Evolutionary conservation across 2,888 invertebrate genomes (phyloP).

Genomic region (Drosophila nr. medialis): DNA sequence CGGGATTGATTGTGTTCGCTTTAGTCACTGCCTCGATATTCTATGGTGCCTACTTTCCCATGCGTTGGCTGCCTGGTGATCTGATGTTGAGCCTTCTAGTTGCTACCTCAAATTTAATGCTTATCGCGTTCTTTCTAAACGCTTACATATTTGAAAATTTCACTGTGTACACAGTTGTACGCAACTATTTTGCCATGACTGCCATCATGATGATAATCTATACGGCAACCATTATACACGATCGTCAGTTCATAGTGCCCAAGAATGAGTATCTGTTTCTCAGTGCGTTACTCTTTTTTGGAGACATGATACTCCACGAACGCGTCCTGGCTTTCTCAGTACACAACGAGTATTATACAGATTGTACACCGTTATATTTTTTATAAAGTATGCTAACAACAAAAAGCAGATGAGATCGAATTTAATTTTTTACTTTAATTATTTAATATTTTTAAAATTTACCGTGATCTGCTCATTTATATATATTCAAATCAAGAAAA

Average conservation of each 20-base stretch:
- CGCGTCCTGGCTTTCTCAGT: conserved; percentile 48
- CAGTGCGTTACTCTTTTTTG: conserved; percentile 59
- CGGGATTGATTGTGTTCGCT: conserved; percentile 48
- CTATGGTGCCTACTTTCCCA: conserved; percentile 70
- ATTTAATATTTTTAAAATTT: not conserved
- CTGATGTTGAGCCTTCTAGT: conserved; percentile 60
- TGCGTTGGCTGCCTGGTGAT: conserved; percentile 66
- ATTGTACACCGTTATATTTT: conserved; percentile 2
- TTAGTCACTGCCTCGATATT: conserved; percentile 49
- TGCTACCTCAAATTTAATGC: conserved; percentile 54
- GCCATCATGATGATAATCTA: conserved; percentile 63
- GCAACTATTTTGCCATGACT: conserved; percentile 59
- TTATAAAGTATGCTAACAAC: not conserved
- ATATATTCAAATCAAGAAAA: not conserved
- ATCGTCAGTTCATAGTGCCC: conserved; percentile 65
- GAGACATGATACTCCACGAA: conserved; percentile 64
- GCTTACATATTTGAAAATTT: conserved; percentile 12
- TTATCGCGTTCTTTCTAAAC: conserved; percentile 57
- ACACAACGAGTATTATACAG: not conserved
- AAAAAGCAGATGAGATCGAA: not conserved
- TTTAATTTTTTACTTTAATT: not conserved
- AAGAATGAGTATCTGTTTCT: conserved; percentile 62
- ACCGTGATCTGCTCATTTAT: not conserved
- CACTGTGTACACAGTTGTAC: conserved; percentile 21
- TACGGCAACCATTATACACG: conserved; percentile 69